Conservation (phyloP, 1,140 invertebrate species). For the Zophobas morio region DNA sequence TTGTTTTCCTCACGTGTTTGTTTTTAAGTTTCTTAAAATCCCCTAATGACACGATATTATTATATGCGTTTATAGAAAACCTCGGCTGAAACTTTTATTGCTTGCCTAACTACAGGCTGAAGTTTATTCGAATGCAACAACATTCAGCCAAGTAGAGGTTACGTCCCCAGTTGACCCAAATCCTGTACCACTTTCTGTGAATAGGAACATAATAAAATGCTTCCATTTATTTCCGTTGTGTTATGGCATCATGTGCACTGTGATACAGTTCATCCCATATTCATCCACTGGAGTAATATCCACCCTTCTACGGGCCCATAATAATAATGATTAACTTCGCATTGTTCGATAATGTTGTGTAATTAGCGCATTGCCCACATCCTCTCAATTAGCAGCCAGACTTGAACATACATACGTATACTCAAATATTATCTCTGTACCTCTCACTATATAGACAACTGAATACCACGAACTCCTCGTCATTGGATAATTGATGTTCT, state of each 20-base stretch:
- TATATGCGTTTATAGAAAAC: no score
- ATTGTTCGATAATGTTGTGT: conserved; percentile 17
- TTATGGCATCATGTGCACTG: neutral
- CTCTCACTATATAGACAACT: conserved; percentile 5
- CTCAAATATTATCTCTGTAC: neutral
- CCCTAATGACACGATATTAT: no score
- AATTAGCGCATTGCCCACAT: neutral
- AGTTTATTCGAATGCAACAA: no score
- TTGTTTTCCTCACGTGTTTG: no score
- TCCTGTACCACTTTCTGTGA: no score
- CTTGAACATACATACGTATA: conserved; percentile 5
- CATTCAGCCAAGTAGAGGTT: no score
- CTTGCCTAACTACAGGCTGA: no score
- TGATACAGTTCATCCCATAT: neutral
- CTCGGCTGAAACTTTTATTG: no score
- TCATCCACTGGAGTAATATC: neutral
- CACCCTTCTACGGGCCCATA: neutral
- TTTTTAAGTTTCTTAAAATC: no score
- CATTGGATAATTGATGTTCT: neutral
- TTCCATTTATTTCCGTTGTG: neutral
- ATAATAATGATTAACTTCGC: neutral
- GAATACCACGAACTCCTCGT: conserved; percentile 7
- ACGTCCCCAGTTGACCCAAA: no score
- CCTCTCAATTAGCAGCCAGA: conserved; percentile 7
- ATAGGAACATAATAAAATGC: neutral